Evolutionary conservation across 2,797 vertebrate species (phyloP).

Genomic region (Pristis pectinata): DNA sequence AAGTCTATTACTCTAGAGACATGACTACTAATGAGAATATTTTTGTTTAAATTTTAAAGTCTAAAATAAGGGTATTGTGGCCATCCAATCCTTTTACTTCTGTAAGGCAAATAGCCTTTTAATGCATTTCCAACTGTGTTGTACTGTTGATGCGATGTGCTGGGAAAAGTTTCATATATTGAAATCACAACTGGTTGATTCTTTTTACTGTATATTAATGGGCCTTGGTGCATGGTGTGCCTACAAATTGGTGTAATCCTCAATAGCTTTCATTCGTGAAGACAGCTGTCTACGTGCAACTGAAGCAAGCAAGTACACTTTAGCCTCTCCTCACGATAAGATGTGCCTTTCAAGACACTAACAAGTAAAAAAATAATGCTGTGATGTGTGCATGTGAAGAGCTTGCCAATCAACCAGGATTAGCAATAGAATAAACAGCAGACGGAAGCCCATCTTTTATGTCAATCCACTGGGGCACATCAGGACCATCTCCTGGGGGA

Average conservation of each 20-base stretch:
- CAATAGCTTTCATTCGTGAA: not conserved
- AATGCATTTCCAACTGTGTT: not conserved
- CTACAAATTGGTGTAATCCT: not conserved
- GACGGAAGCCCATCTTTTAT: slow-evolving; percentile 3
- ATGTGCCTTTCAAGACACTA: slow-evolving; percentile 27
- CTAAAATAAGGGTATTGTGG: not conserved
- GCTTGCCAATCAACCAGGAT: slow-evolving; percentile 18
- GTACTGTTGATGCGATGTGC: not conserved
- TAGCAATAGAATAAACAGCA: not conserved
- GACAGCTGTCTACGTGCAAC: not conserved
- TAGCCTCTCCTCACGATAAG: not conserved
- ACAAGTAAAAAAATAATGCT: slow-evolving; percentile 21
- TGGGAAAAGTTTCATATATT: not conserved
- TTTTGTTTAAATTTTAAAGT: not conserved
- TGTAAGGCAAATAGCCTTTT: not conserved
- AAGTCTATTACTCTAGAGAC: not conserved
- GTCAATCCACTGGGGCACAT: not conserved
- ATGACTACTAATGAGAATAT: not conserved
- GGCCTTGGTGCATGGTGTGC: not conserved
- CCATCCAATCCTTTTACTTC: not conserved
- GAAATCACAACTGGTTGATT: not conserved
- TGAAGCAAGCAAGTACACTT: slow-evolving; percentile 9
- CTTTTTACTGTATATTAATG: not conserved
- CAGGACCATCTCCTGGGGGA: slow-evolving; percentile 38
- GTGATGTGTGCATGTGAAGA: not conserved